Evolutionary conservation across 2,113 vertebrate genomes (phyloP), one percentile per base, ranked within the genome.

Genomic region (Motacilla alba): DNA sequence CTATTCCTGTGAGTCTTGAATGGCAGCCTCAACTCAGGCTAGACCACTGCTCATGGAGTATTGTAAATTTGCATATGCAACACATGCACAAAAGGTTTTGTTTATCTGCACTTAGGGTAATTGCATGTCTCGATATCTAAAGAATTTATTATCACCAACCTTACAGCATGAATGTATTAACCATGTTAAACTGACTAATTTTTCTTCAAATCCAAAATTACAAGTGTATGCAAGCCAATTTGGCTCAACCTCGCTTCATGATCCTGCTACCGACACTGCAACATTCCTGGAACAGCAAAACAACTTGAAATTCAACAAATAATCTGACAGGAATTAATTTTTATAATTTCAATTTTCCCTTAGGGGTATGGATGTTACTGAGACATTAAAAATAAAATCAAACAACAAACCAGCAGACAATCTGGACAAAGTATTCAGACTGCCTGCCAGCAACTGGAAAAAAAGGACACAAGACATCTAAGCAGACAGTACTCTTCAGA

Each of bases 261-360:
- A 82, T 86, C 76, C 60, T 70, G 52, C 60, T 83, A 58, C 50
- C 1, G 2, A 90, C 9, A n/a, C 70, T 24, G n/a, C 26, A 86
- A 79, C 35, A 6, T 41, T 80, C 64, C 72, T 80, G 83, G 73
- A 86, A 86, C 24, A 33, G 76, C 52, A 81, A 81, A 80, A 86
- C 73, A 75, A 39, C 88, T 81, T 81, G 44, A 90, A 95, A 94
- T 81, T 68, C 88, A 83, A 56, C 49, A 77, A 91, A 53, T 52
- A 59, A 53, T 84, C 80, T 76, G 59, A 92, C 41, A 75, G 75
- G 76, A 93, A 96, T 95, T 92, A 94, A 92, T 88, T 86, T 72
- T 75, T 94, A 75, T 83, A 31, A 83, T 89, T 87, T 93, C 60
- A 67, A 63, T 67, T 84, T 80, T 43, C 56, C 88, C 79, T 75